These are phyloP conservation scores for Sepioteuthis lessoniana DNA, from an alignment of 2,888 invertebrate genomes.

Conservation along the genomic window DNA sequence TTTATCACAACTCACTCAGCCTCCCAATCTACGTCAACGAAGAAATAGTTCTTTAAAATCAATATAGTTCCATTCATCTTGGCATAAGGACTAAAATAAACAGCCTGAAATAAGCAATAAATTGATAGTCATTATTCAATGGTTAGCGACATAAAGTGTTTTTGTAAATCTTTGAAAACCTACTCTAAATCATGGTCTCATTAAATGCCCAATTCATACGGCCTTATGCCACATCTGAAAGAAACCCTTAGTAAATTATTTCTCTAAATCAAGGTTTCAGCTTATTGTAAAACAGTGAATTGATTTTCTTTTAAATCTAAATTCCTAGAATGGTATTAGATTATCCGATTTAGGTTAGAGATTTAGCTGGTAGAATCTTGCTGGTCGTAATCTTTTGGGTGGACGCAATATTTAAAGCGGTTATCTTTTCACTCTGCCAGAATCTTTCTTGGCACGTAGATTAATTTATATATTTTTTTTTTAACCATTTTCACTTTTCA, in stretches of 20 bases:
- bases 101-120: no score
- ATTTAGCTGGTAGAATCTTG: background rate
- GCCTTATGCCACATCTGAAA: no score
- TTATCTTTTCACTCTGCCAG: background rate
- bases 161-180: background rate
- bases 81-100: no score
- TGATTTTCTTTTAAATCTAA: background rate
- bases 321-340: background rate
- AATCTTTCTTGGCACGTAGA: background rate
- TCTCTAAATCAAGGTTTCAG: background rate
- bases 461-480: background rate
- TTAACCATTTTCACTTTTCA: no score
- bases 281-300: background rate
- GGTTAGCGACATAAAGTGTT: background rate
- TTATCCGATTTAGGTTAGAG: background rate
- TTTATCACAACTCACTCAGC: no score
- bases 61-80: no score
- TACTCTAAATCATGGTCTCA: background rate
- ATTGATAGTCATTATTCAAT: background rate
- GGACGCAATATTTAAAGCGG: background rate
- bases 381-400: background rate
- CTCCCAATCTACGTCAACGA: no score
- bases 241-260: no score
- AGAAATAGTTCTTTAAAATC: no score
- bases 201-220: no score